Conservation (phyloP, 2,888 invertebrate species). For the Heterodera filipjevi region DNA sequence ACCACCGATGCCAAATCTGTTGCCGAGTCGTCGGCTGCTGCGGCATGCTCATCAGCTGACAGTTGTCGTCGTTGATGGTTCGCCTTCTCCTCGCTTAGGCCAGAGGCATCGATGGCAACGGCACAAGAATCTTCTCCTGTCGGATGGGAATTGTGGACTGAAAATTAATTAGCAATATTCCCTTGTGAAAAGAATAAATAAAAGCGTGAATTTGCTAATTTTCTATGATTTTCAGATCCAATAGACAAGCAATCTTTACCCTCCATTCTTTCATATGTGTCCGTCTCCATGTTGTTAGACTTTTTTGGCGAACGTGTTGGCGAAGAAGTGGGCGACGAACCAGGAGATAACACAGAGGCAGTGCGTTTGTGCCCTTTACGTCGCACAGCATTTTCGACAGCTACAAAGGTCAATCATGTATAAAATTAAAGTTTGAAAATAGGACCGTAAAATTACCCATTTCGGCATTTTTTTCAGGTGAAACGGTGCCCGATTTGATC, state of each 20-base stretch:
- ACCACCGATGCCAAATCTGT: neutral
- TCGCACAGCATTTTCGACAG: neutral
- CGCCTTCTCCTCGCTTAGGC: neutral
- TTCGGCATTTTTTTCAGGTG: constrained; percentile 1
- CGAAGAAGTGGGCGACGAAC: neutral
- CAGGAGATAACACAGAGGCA: neutral
- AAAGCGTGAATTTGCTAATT: too few species aligned
- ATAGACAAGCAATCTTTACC: neutral
- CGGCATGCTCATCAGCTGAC: neutral
- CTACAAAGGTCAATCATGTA: neutral
- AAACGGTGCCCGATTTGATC: neutral
- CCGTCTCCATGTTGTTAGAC: neutral
- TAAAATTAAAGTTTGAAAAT: neutral
- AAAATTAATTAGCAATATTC: too few species aligned
- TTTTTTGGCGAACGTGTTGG: neutral
- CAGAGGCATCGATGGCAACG: too few species aligned
- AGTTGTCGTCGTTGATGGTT: neutral
- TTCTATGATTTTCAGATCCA: too few species aligned
- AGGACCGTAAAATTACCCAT: too few species aligned
- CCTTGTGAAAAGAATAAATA: too few species aligned
- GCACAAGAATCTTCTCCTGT: too few species aligned
- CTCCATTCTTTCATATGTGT: neutral
- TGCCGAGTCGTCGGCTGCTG: neutral
- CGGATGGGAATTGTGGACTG: too few species aligned
- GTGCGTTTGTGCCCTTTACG: neutral